Evolutionary conservation across 2,797 vertebrate genomes (phyloP), one percentile per base, ranked within the genome.

Genomic region (Petrocephalus schoutedeni): DNA sequence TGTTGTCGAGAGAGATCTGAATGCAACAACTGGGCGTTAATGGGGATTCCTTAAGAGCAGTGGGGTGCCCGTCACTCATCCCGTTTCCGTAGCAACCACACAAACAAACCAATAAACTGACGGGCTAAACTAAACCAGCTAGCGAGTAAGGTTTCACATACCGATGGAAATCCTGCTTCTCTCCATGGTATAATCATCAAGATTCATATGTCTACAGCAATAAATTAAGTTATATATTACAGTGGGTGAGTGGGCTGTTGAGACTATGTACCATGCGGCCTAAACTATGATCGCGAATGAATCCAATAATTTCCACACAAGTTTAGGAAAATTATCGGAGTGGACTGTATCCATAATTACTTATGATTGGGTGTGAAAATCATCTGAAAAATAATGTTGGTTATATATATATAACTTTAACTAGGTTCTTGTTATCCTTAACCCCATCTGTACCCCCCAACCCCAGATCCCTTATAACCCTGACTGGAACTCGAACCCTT

Each of bases 21-120:
- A 93, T 90, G 91, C 90, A 97, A 95, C 97, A 97, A 96, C 96
- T 97, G 96, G 94, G 93, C 94, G 93, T 94, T 96, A 95, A 96
- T 95, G 95, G 93, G 94, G 93, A 96, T 97, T 96, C 96, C 95
- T 94, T 90, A 92, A 92, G 94, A 96, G 94, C 92, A 94, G 93
- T 92, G 77, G 92, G 93, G 94, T 96, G 93, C 94, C 89, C 92
- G 94, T 95, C 95, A 94, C 95, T 95, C 94, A 93, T 49, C 14
- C 88, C 91, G 94, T 91, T 90, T 91, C 96, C 96, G 96, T 90
- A 93, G 95, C 93, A 95, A 97, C 96, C 0, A 67, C 91, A 94
- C 96, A 93, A 97, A 97, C 96, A 97, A 93, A 93, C 92, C 91
- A 87, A 92, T 94, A 93, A 96, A 96, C 95, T 95, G 93, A 95